A percentile compares a stretch with the other conserved stretches of the same genome.
These are phyloP conservation scores for Enteromius paludinosus DNA, from an alignment of 2,797 vertebrate genomes.

Conservation along the genomic window DNA sequence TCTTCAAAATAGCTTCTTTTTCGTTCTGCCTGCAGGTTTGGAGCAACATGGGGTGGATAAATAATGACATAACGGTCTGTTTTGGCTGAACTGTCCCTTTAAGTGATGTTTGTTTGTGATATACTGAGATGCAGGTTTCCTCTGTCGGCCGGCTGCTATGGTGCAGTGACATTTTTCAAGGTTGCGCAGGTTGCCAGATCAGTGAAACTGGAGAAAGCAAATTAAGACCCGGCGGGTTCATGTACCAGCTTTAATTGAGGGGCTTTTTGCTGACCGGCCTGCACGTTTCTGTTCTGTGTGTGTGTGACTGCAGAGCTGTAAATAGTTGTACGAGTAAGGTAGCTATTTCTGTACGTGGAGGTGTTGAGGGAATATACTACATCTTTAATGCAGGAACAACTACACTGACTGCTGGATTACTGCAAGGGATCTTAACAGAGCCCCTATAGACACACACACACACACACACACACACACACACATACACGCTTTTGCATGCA, in stretches of 20 bases:
- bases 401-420: slow-evolving; percentile 35
- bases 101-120: slow-evolving; percentile 22
- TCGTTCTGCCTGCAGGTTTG: neutral
- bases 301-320: slow-evolving; percentile 18
- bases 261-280: slow-evolving; percentile 28
- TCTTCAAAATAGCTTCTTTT: neutral
- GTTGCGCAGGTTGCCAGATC: slow-evolving; percentile 33
- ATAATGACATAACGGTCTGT: neutral
- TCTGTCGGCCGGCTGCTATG: neutral
- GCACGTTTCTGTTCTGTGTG: slow-evolving; percentile 32
- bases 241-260: slow-evolving; percentile 48
- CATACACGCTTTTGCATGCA: neutral
- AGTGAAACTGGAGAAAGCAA: slow-evolving; percentile 39
- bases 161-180: slow-evolving; percentile 40
- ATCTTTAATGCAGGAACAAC: slow-evolving; percentile 46
- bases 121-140: neutral
- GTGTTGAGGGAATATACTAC: slow-evolving; percentile 30
- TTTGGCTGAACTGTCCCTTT: neutral
- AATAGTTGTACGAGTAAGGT: slow-evolving; percentile 36
- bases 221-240: slow-evolving; percentile 25
- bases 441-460: slow-evolving; percentile 22
- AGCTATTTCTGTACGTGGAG: slow-evolving; percentile 38
- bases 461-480: slow-evolving; percentile 12
- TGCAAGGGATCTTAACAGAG: slow-evolving; percentile 19
- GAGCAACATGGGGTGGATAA: neutral